Evolutionary conservation across 2,113 vertebrate genomes (phyloP), one percentile per base, ranked within the genome.

Genomic region (Aythya baeri): DNA sequence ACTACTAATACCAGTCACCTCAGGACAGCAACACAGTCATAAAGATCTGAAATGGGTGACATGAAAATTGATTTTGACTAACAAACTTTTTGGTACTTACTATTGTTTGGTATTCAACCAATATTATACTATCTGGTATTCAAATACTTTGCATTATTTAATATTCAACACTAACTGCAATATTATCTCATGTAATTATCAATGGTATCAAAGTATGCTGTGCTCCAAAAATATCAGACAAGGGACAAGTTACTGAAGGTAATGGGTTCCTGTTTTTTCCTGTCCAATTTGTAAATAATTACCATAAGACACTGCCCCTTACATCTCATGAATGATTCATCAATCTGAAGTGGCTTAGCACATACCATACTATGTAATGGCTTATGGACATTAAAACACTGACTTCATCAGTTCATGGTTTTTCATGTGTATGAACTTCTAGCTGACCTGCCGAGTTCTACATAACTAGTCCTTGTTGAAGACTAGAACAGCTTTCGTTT

Each of bases 351-450:
- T 29, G 49, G 34, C 25, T 36, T 13, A 36, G 36, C n/a, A 29
- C 17, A 20, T 34, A 36, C 17, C 52, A 26, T 71, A 20, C n/a
- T 36, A 52, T 11, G 25, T 13, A 26, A 71, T 36, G 68, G 18
- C 21, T 71, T 50, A 36, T 29, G 18, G 62, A 65, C 44, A 92
- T 41, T 62, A 46, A 66, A 85, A 8, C 3, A 1, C 31, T 79
- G 72, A 59, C 32, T 57, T n/a, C 13, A 80, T 72, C 18, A n/a
- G 13, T 20, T 17, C 73, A 32, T 65, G 34, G 16, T 12, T 72
- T 75, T 55, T 23, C 29, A 63, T 8, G 21, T 13, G 5, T 13
- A 41, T 0, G 0, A 55, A 12, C 15, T 36, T 83, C 36, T 23
- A 88, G 41, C 36, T 94, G 14, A 63, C 49, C 13, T 57, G 27